Base-by-base conservation (phyloP, 2,113 vertebrate genomes). In the Strix aluco region DNA sequence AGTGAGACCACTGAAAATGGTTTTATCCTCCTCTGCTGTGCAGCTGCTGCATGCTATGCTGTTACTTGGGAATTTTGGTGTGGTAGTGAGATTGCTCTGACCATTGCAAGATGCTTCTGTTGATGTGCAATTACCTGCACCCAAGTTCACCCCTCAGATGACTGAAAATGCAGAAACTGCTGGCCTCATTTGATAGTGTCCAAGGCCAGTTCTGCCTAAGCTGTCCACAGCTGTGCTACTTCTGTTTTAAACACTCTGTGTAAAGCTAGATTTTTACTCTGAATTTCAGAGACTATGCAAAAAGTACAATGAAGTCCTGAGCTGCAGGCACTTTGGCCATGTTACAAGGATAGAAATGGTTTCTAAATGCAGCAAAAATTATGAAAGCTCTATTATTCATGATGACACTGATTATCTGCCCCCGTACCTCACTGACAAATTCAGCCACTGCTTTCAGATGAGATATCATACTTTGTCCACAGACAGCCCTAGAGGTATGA, bases 351-450 rank as follows among this genome's bases (percentile, higher is more conserved):
- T 63, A 96, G 71, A 93, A 95, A 94, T 95, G 96, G 96, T 97
- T 98, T 96, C 96, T 95, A 95, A 97, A 96, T 40, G 94, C 94
- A 92, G 90, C 93, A 93, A 96, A 97, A 98, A 98, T 98, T 98
- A 97, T 95, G 96, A 96, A 97, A 97, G 84, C 91, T 98, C 92
- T 97, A 97, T 98, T 98, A 98, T 97, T 98, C 97, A 97, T 97
- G 95, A 93, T 77, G 94, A 97, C 96, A 88, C 96, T 90, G 96
- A 97, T 97, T 94, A 96, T 90, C 54, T 96, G 58, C n/a, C 78
- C 51, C 84, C 52, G 57, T 57, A 79, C 72, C 94, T 81, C 81
- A 94, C 96, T 97, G 97, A 97, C 96, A 96, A 97, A 95, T 93
- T 92, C 73, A 92, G 94, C 75, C 74, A 94, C 69, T 73, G 62